Base-by-base conservation (phyloP, 2,888 invertebrate species). In the Mamestra brassicae region DNA sequence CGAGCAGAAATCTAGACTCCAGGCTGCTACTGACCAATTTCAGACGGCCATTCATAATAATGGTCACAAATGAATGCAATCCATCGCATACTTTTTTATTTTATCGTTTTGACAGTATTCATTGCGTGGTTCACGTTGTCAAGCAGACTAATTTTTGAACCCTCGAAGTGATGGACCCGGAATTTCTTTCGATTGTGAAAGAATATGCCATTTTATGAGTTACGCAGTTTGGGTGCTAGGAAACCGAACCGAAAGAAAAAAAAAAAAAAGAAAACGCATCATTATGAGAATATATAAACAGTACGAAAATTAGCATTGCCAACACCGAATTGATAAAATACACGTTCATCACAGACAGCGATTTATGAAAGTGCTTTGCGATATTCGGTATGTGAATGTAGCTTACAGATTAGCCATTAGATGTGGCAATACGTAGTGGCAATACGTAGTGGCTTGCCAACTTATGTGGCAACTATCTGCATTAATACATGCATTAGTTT, bases 291-390 rank as follows among this genome's bases (percentile, higher is more conserved):
- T 26, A 54, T 17, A 5, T 11, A 26, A 47, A 4, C 26, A 7
- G 13, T n/a, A 5, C 1, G 17, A 54, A 17, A 54, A 54, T 71
- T 71, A 57, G 38, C 57, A 47, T 10, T 52, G 38, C n/a, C 52
- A 42, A 52, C 42, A 73, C 11, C 7, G 11, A n/a, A 42, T 0
- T n/a, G 26, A 52, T 67, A 67, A 34, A 58, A 78, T 60, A 74
- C 74, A 74, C 57, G 71, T 71, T 67, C 64, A 71, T 77, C 52
- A 67, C 52, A 42, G 52, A 4, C 58, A 63, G 72, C 57, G 47
- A 74, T 78, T 81, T 81, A 81, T 81, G 82, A 81, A 81, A 81
- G 80, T 70, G 61, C 8, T 72, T 80, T 77, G 62, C 72, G 65
- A 77, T 80, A 80, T 66, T 70, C 36, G 64, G 52, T 67, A 57